phyloP scores from a whole-genome alignment of 2,113 vertebrate species.

The Pampusana beccarii region DNA sequence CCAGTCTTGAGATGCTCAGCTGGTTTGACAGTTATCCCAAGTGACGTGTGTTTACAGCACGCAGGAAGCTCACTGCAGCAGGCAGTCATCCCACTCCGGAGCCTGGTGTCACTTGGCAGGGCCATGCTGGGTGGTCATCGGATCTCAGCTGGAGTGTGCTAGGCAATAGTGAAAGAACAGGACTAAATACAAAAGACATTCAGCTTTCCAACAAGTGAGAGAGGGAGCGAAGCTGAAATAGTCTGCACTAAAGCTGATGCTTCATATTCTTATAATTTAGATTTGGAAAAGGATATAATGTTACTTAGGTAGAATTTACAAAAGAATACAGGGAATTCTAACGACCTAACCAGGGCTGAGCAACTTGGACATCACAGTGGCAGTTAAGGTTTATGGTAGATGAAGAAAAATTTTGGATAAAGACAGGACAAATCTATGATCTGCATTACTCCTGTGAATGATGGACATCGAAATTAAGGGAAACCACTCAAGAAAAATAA shows the following conservation, averaged over 20 bases:
- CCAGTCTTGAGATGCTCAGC: not conserved
- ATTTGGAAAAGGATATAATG: not conserved
- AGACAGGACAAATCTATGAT: not conserved
- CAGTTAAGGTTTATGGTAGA: not conserved
- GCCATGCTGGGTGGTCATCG: rapidly evolving
- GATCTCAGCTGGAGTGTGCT: rapidly evolving
- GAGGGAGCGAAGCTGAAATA: not conserved
- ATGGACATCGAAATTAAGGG: not conserved
- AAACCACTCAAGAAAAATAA: not conserved
- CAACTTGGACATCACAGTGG: not conserved
- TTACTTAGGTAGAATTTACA: not conserved
- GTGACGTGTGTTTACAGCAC: rapidly evolving
- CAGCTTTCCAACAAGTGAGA: not conserved
- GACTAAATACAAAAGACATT: not conserved
- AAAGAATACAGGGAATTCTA: not conserved
- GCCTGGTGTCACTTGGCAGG: not conserved
- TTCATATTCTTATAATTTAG: not conserved
- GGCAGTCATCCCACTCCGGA: rapidly evolving
- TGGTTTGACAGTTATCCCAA: not conserved
- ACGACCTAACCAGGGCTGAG: not conserved
- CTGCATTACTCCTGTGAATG: not conserved
- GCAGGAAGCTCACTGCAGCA: not conserved
- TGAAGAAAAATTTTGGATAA: not conserved
- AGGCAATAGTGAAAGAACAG: not conserved
- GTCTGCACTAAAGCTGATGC: not conserved